phyloP scores from a whole-genome alignment of 2,113 vertebrate genomes.

The Urocitellus parryii region DNA sequence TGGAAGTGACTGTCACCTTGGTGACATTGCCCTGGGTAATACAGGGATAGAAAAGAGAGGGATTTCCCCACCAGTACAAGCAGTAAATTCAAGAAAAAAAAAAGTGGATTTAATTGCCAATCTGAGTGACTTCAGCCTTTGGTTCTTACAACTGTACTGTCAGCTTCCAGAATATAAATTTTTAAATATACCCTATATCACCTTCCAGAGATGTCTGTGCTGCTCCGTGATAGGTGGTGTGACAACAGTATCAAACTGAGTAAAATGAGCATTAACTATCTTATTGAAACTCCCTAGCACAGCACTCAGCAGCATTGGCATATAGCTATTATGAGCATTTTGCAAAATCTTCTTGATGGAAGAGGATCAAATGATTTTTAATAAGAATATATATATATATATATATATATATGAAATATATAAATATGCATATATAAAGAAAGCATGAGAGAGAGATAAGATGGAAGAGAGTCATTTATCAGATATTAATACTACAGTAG shows the following conservation, averaged over 20 bases:
- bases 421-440: not conserved
- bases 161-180: not conserved
- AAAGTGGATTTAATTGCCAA: not conserved
- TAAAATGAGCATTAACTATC: not conserved
- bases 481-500: not conserved
- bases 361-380: not conserved
- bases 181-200: not conserved
- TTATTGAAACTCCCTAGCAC: not conserved
- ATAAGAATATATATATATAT: not conserved
- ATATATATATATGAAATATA: not conserved
- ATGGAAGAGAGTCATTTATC: not conserved
- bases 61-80: not conserved
- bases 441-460: not conserved
- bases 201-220: not conserved
- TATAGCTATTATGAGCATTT: not conserved
- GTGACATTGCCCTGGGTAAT: not conserved
- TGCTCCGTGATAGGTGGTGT: not conserved
- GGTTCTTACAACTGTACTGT: not conserved
- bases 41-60: not conserved
- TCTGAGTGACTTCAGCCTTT: not conserved
- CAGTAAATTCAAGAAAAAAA: not conserved
- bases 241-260: not conserved
- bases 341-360: not conserved
- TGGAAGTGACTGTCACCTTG: not conserved
- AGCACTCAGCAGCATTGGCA: not conserved